A percentile compares a stretch with the other conserved stretches of the same genome.
These are phyloP conservation scores for Botia almorhae DNA, from an alignment of 2,797 vertebrate genomes.

Conservation along the genomic window DNA sequence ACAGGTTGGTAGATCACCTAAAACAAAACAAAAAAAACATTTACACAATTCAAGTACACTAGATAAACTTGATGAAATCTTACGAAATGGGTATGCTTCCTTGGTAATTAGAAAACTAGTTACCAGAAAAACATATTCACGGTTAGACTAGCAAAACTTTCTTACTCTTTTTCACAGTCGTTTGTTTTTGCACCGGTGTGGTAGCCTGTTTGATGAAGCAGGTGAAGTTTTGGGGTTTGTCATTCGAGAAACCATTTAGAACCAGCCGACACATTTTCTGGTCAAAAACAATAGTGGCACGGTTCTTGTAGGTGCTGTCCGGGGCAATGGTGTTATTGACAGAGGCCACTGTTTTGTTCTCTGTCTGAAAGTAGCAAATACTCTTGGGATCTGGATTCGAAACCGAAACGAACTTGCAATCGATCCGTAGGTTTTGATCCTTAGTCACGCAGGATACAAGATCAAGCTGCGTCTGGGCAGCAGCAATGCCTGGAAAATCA, in stretches of 20 bases:
- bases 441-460: slow-evolving; percentile 68
- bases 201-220: slow-evolving; percentile 68
- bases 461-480: slow-evolving; percentile 69
- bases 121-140: not conserved
- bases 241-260: slow-evolving; percentile 63
- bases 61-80: not conserved
- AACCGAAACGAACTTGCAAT: slow-evolving; percentile 68
- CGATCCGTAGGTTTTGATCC: slow-evolving; percentile 69
- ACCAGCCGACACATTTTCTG: slow-evolving; percentile 68
- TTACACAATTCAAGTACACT: slow-evolving; percentile 7
- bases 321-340: slow-evolving; percentile 59
- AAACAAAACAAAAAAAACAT: slow-evolving; percentile 53
- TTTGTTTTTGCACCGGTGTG: slow-evolving; percentile 31
- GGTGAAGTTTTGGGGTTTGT: slow-evolving; percentile 67
- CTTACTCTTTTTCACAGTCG: slow-evolving; percentile 75
- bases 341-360: slow-evolving; percentile 67
- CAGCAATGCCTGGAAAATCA: slow-evolving; percentile 67
- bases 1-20: slow-evolving; percentile 63
- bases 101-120: too few species aligned
- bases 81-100: not conserved
- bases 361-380: slow-evolving; percentile 69
- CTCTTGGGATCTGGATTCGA: slow-evolving; percentile 54
- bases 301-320: slow-evolving; percentile 66
- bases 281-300: slow-evolving; percentile 60
- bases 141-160: not conserved